Percentiles rank a stretch among this genome's conserved stretches.
Conservation (phyloP, 2,113 vertebrate genomes). For the Saimiri boliviensis region DNA sequence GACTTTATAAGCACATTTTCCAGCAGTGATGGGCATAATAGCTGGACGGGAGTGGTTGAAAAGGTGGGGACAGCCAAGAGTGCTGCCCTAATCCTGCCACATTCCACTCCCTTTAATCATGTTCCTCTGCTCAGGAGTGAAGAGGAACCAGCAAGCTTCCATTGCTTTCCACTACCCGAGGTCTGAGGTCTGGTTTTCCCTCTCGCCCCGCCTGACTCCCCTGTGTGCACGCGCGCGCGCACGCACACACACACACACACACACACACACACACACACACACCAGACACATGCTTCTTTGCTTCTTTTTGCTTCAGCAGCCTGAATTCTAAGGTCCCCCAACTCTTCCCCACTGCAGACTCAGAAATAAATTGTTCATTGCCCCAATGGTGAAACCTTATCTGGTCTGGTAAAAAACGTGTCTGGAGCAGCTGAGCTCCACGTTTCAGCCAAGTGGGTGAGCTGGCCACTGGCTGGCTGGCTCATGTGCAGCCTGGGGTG, state of each 20-base stretch:
- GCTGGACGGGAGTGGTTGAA: neutral
- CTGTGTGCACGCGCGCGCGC: too few relatives aligned
- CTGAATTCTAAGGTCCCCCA: neutral
- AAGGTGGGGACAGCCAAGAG: neutral
- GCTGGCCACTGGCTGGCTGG: neutral
- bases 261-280: neutral
- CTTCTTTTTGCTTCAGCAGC: slow-evolving; percentile 38
- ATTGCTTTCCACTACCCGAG: neutral
- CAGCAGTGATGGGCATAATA: neutral
- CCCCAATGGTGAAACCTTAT: slow-evolving; percentile 67
- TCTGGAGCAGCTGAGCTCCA: slow-evolving; percentile 52
- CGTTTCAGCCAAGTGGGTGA: slow-evolving; percentile 34
- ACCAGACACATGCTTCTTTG: neutral
- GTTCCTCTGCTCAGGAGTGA: neutral
- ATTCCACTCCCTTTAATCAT: neutral
- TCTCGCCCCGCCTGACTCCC: neutral
- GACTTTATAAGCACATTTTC: neutral
- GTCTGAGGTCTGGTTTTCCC: neutral
- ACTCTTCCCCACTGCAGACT: slow-evolving; percentile 13
- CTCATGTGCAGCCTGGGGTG: neutral
- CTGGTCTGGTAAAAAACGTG: slow-evolving; percentile 60
- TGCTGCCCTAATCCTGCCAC: neutral
- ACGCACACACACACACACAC: too few relatives aligned
- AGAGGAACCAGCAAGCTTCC: neutral
- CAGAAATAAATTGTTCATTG: slow-evolving; percentile 67